Evolutionary conservation across 2,113 vertebrate genomes (phyloP), one percentile per base, ranked within the genome.

Genomic region (Sardina pilchardus): DNA sequence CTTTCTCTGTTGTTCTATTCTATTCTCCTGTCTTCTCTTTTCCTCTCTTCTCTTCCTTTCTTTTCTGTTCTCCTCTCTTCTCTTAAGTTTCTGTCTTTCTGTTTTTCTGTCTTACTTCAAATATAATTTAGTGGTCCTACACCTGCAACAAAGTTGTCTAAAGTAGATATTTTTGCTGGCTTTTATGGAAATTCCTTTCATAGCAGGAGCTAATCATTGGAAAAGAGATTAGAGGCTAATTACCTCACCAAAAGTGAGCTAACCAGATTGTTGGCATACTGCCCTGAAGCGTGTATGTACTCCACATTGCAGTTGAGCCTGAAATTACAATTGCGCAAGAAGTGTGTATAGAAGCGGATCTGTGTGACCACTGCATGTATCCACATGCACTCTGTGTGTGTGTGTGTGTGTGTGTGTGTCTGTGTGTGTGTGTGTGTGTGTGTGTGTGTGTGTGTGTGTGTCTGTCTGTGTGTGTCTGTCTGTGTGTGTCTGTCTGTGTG

Each of bases 161-260:
- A 59, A 26, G 59, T 45, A 48, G 43, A 44, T 78, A 30, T 21
- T 47, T 47, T 84, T 19, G 24, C 42, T 42, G 59, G 10, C 24
- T 47, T 42, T 24, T 19, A 2, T 44, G 39, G 30, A 24, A 4
- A 80, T 17, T 36, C 10, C 26, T 84, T 34, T 75, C 63, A 47
- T 45, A 36, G 75, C 45, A 12, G 19, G 42, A 14, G 4, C 16
- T 67, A 42, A 85, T 42, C 44, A 16, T 2, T 5, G 42, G 19
- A n/a, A 53, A 24, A 34, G 5, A 82, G 59, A 75, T 86, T 78
- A 83, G 81, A 30, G 8, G 81, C 34, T 83, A 50, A 82, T 86
- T 67, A 78, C 42, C 30, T 10, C 24, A 36, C 47, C 47, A 56
- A n/a, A 83, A 83, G 71, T 84, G 82, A 86, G 56, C 53, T 56